A percentile compares a stretch with the other conserved stretches of the same genome.
Conservation (phyloP, 2,888 invertebrate genomes). For the Actias luna region DNA sequence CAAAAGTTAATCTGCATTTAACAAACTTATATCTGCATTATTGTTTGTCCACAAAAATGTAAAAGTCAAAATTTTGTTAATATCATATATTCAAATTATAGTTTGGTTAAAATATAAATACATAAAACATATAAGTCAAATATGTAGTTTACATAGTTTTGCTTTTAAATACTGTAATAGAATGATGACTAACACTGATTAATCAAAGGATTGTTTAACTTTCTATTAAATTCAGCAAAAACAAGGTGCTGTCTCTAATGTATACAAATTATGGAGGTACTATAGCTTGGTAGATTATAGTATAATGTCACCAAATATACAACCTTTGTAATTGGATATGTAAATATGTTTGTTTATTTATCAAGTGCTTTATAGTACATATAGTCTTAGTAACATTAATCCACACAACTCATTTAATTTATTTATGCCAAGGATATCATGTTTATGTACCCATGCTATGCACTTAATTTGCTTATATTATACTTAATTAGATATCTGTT, state of each 20-base stretch:
- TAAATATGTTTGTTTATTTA: neutral
- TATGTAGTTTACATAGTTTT: no score
- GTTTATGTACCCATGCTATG: slow-evolving; percentile 26
- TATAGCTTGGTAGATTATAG: neutral
- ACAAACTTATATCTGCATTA: neutral
- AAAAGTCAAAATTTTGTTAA: no score
- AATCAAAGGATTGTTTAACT: neutral
- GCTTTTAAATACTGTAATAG: no score
- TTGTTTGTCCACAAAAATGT: neutral
- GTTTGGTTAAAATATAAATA: no score
- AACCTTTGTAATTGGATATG: neutral
- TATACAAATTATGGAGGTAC: neutral
- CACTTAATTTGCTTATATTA: slow-evolving; percentile 28
- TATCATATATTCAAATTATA: no score
- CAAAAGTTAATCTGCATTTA: neutral
- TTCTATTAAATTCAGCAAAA: neutral
- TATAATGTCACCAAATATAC: neutral
- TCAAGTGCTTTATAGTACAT: neutral
- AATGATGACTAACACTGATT: neutral
- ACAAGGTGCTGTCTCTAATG: neutral
- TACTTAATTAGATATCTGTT: slow-evolving; percentile 22
- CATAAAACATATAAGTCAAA: no score
- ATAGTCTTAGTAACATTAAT: neutral
- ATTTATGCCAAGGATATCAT: slow-evolving; percentile 36
- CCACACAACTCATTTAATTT: slow-evolving; percentile 14